A percentile compares a stretch with the other conserved stretches of the same genome.
Conservation (phyloP, 2,888 invertebrate genomes). For the Acheta domesticus region DNA sequence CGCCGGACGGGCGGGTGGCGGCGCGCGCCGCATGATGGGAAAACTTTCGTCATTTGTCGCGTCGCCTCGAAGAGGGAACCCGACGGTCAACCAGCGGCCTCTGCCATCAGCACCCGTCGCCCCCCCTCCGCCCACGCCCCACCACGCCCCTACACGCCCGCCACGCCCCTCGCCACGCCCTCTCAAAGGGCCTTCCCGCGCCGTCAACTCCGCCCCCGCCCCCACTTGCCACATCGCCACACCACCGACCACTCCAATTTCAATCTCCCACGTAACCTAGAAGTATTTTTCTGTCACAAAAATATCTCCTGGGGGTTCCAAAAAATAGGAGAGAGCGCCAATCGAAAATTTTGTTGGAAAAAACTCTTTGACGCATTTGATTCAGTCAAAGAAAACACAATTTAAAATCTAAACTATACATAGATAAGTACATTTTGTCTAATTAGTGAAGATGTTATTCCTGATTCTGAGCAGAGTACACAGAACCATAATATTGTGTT, state of each 20-base stretch:
- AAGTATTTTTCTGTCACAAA: too few relatives aligned
- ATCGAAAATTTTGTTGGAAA: too few relatives aligned
- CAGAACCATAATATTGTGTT: too few relatives aligned
- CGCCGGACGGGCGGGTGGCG: not conserved
- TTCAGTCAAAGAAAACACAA: too few relatives aligned
- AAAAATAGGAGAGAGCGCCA: too few relatives aligned
- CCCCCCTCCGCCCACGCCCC: not conserved
- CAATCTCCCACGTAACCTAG: too few relatives aligned
- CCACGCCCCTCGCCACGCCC: not conserved
- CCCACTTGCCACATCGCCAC: not conserved
- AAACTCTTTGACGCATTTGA: too few relatives aligned
- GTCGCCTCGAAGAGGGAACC: not conserved
- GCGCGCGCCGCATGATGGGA: not conserved
- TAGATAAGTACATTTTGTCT: too few relatives aligned
- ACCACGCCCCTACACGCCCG: not conserved
- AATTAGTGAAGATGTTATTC: too few relatives aligned
- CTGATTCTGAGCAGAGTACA: too few relatives aligned
- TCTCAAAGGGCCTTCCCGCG: not conserved
- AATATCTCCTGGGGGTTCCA: too few relatives aligned
- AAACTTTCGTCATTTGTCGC: slow-evolving; percentile 5
- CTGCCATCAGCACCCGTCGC: not conserved
- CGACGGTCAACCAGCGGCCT: not conserved
- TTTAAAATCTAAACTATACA: too few relatives aligned
- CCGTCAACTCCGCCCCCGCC: not conserved
- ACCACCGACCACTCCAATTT: not conserved